Base-by-base conservation (phyloP, 1,140 invertebrate species). In the Drosophila bocqueti region DNA sequence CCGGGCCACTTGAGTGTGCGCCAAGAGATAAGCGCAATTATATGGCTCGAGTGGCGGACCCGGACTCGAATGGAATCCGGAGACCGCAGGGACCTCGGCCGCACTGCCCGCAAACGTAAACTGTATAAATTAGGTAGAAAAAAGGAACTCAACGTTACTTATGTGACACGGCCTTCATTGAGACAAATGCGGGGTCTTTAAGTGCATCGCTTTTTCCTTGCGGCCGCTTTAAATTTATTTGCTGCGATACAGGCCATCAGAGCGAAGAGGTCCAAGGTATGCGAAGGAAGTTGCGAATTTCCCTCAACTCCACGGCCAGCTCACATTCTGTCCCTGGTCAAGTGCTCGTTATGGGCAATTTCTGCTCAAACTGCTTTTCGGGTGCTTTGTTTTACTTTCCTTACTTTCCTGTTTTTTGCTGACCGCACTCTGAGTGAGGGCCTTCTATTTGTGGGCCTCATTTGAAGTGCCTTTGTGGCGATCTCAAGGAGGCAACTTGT, bases 1-100 rank as follows among this genome's bases (percentile, higher is more conserved):
- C 84, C 80, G 71, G 76, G 80, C 76, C 80, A 84, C 81, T 87
- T 87, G 83, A 87, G 83, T 87, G 83, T 87, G 85, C 83, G 83
- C 81, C 83, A 87, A 89, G 81, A 87, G 84, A 87, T 87, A 87
- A 87, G 83, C 83, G 84, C 83, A 87, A 87, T 87, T 87, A 87
- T 87, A 87, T 83, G 83, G 80, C 77, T 83, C 84, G 79, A 87
- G 76, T 80, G 76, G 71, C 31, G 55, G 45, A 52, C 45, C 62
- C 58, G 71, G 58, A 52, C 76, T 69, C 38, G 49, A 71, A 58
- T 45, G 76, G 61, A 38, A 43, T 42, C 40, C 71, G 46, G 15
- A 74, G 47, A 68, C 36, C 46, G 43, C 64, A 76, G 60, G 42
- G 52, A 57, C 24, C 58, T 18, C 46, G 36, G 21, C 55, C 38